Percentiles rank a stretch among this genome's conserved stretches.
Evolutionary conservation across 2,888 invertebrate genomes (phyloP).

Genomic region (Tetropium fuscum): DNA sequence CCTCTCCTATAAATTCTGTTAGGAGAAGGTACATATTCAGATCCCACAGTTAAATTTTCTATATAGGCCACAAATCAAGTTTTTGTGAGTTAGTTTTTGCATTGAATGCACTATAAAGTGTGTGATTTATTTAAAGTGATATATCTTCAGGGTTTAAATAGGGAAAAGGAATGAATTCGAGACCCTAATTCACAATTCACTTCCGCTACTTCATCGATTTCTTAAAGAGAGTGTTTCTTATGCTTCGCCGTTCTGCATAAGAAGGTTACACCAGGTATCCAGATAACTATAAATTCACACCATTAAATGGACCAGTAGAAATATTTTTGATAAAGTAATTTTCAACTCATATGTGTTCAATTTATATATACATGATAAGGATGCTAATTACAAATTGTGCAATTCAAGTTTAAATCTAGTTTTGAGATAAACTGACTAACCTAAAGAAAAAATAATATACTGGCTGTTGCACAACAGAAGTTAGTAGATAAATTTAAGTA

Average conservation of each 20-base stretch:
- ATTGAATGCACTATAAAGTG: conserved; percentile 53
- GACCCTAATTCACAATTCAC: conserved; percentile 46
- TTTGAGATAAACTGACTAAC: too few species aligned
- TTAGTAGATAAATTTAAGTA: too few species aligned
- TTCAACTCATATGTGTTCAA: too few species aligned
- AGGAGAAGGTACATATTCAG: conserved; percentile 37
- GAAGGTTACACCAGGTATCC: conserved; percentile 1
- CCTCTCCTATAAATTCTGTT: conserved; percentile 31
- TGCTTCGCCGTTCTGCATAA: conserved; percentile 13
- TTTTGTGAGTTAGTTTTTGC: conserved; percentile 52
- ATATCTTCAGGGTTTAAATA: conserved; percentile 53
- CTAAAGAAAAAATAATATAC: too few species aligned
- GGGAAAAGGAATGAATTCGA: conserved; percentile 51
- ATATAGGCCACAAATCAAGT: conserved; percentile 55
- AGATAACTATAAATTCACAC: too few species aligned
- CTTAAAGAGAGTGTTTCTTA: conserved; percentile 17
- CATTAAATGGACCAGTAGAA: too few species aligned
- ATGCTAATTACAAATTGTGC: too few species aligned
- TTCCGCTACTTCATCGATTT: conserved; percentile 41
- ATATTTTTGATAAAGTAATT: too few species aligned
- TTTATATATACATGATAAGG: too few species aligned
- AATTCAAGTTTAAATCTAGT: too few species aligned
- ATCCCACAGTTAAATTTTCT: conserved; percentile 49
- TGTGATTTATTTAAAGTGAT: conserved; percentile 53
- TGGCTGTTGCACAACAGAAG: too few species aligned